Base-by-base conservation (phyloP, 2,888 invertebrate genomes). In the Ceraclea dissimilis region DNA sequence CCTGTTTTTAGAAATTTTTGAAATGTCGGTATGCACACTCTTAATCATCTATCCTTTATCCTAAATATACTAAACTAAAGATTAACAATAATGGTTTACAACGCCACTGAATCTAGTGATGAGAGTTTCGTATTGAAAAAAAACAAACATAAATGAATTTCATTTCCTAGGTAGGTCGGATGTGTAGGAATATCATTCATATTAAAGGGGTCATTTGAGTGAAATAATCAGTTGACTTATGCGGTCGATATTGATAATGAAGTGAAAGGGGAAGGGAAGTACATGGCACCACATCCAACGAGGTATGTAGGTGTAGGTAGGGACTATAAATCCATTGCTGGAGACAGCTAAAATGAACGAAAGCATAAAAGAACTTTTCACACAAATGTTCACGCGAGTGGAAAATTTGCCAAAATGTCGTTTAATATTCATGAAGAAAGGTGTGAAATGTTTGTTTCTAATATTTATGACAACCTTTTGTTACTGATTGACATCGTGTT, bases 141-240 rank as follows among this genome's bases (percentile, higher is more conserved):
- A 26, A 26, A 26, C 5, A 26, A 26, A 26, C 26, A 26, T 26
- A 26, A 26, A 26, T 26, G 4, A 26, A 26, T 26, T 6, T 26
- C 26, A 26, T 6, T 26, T 10, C 26, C n/a, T n/a, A n/a, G n/a
- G 26, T 10, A 26, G 26, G 26, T 26, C 26, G 26, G 26, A 26
- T 26, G 26, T 26, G 26, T 39, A 39, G n/a, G 39, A 39, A 39
- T n/a, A 39, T 39, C 39, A 39, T 39, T 16, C n/a, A 54, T 54
- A 54, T 19, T 54, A 49, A 54, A 33, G 33, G 39, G 53, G 53
- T 54, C 53, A 54, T 33, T 54, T 54, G 19, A 39, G 33, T 44
- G 49, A 54, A 54, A 54, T 54, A 48, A 54, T 54, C 48, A 54
- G 53, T 26, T 49, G 49, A 54, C 53, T 54, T 54, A 54, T 54